Conservation (phyloP, 2,113 vertebrate species). For the Entelurus aequoreus region DNA sequence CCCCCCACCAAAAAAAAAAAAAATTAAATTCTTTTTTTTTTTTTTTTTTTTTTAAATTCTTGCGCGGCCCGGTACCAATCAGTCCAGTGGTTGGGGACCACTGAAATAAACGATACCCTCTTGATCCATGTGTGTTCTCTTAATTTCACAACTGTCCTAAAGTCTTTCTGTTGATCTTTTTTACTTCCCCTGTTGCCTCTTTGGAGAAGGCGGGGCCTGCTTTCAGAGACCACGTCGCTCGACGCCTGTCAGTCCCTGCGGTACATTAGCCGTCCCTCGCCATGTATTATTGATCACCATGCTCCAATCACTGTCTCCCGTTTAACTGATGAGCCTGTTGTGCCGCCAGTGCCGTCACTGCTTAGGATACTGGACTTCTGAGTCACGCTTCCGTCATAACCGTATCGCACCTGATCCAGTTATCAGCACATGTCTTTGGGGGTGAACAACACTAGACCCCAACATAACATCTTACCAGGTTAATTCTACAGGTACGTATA, state of each 20-base stretch:
- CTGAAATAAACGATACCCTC: too few relatives aligned
- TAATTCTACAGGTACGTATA: too few relatives aligned
- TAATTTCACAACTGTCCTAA: slow-evolving; percentile 20
- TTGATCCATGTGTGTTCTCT: neutral
- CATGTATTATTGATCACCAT: slow-evolving; percentile 68
- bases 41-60: too few relatives aligned
- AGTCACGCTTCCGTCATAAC: neutral
- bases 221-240: slow-evolving; percentile 38
- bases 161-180: slow-evolving; percentile 14
- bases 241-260: slow-evolving; percentile 53
- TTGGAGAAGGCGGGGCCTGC: slow-evolving; percentile 38
- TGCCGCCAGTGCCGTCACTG: slow-evolving; percentile 32
- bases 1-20: too few relatives aligned
- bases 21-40: too few relatives aligned
- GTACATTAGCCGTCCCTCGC: slow-evolving; percentile 66
- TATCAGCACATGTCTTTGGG: too few relatives aligned
- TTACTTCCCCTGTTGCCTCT: slow-evolving; percentile 59
- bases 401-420: too few relatives aligned
- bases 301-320: slow-evolving; percentile 60
- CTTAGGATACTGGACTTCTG: neutral
- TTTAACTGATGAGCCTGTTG: slow-evolving; percentile 53
- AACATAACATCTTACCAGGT: too few relatives aligned
- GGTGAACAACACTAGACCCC: too few relatives aligned
- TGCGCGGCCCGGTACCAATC: too few relatives aligned
- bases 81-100: too few relatives aligned